Percentiles rank a stretch among this genome's conserved stretches.
These are phyloP conservation scores for Chydorus sphaericus DNA, from an alignment of 2,888 invertebrate genomes.

Conservation along the genomic window DNA sequence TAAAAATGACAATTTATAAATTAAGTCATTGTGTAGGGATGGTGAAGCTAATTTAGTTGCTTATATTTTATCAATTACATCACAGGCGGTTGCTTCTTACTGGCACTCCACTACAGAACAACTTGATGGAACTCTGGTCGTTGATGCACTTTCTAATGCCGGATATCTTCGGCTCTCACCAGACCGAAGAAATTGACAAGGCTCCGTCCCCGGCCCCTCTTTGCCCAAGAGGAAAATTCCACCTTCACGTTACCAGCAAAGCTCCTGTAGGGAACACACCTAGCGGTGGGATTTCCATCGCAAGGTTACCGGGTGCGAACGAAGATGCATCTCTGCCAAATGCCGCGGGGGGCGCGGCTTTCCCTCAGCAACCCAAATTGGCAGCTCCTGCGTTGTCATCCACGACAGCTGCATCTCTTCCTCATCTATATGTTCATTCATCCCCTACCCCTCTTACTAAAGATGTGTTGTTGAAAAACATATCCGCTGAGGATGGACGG, in stretches of 20 bases:
- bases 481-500: not conserved
- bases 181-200: slow-evolving; percentile 53
- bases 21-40: not conserved
- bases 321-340: slow-evolving; percentile 11
- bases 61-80: not conserved
- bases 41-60: not conserved
- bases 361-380: slow-evolving; percentile 10
- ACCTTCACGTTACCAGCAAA: slow-evolving; percentile 38
- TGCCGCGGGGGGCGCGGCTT: slow-evolving; percentile 9
- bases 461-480: not conserved
- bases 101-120: slow-evolving; percentile 91
- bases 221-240: slow-evolving; percentile 48
- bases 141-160: slow-evolving; percentile 98
- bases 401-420: not conserved
- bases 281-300: not conserved
- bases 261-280: slow-evolving; percentile 12
- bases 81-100: slow-evolving; percentile 70
- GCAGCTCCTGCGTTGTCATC: slow-evolving; percentile 8
- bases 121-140: slow-evolving; percentile 93
- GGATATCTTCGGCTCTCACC: slow-evolving; percentile 86
- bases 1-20: no score
- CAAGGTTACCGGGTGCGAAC: slow-evolving; percentile 12
- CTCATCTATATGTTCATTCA: not conserved
- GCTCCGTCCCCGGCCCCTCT: slow-evolving; percentile 43
- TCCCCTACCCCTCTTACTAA: not conserved